Evolutionary conservation across 1,140 invertebrate genomes (phyloP), one percentile per base, ranked within the genome.

Genomic region (Calliphora vicina): DNA sequence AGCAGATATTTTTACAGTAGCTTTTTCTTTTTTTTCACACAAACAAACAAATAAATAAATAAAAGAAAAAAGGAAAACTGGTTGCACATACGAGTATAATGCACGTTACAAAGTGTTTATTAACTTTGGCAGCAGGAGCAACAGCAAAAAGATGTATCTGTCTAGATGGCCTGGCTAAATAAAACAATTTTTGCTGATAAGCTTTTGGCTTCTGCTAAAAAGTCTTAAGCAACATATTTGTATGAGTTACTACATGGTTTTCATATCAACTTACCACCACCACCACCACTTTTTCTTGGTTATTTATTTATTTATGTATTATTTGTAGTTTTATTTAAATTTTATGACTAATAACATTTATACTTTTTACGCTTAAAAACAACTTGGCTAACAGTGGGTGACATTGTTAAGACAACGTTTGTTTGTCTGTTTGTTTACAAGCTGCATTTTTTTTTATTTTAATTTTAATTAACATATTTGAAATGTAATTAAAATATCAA

Each of bases 401-500:
- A 67, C 61, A 67, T 67, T 67, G 61, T 23, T 67, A 12, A 23
- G 45, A 12, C 12, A 50, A 50, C 61, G 10, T 25, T 20, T 67
- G 61, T 9, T 6, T 67, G 5, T 67, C 0, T 67, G n/a, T 57
- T 6, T 57, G 13, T 57, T n/a, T 17, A 17, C 15, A 35, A 35
- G n/a, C n/a, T 35, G 10, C 35, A 35, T 35, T 35, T 35, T 35
- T 35, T 35, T 8, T 29, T 29, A 29, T 8, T 29, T 29, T 3
- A 35, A 57, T n/a, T 57, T 57, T 57, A 57, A 57, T 57, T 57
- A 57, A 57, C 50, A 57, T 57, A n/a, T 57, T n/a, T 57, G 50
- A 57, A 57, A 57, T 57, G 50, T 57, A 57, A 57, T 57, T 57
- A 57, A 57, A 57, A 57, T 57, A 57, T 57, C 50, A 57, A 57